phyloP scores from a whole-genome alignment of 2,888 invertebrate species.

The Hirudinaria manillensis region DNA sequence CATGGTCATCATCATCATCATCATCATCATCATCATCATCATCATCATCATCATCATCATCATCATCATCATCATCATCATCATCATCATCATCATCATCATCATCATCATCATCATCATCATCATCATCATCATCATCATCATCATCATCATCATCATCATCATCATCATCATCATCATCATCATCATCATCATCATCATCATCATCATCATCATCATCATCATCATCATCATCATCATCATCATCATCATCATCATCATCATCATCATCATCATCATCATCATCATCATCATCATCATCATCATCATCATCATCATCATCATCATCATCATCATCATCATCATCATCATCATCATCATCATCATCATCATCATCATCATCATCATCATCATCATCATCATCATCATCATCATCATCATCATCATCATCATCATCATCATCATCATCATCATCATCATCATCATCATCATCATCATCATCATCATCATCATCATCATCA shows the following conservation, averaged over 20 bases:
- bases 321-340: constrained; percentile 21
- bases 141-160: constrained; percentile 27
- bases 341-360: constrained; percentile 10
- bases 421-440: constrained; percentile 19
- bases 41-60: constrained; percentile 6
- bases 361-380: constrained; percentile 21
- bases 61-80: constrained; percentile 17
- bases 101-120: constrained; percentile 15
- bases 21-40: constrained; percentile 8
- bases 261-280: constrained; percentile 20
- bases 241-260: constrained; percentile 15
- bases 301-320: constrained; percentile 5
- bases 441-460: constrained; percentile 24
- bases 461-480: constrained; percentile 13
- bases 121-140: constrained; percentile 6
- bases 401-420: constrained; percentile 21
- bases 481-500: constrained; percentile 21
- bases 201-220: constrained; percentile 23
- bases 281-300: constrained; percentile 6
- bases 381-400: constrained; percentile 24
- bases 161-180: constrained; percentile 24
- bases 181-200: constrained; percentile 27
- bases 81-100: constrained; percentile 15
- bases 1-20: constrained; percentile 8
- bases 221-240: constrained; percentile 18